phyloP scores from a whole-genome alignment of 1,140 invertebrate genomes.

The Bombus huntii region DNA sequence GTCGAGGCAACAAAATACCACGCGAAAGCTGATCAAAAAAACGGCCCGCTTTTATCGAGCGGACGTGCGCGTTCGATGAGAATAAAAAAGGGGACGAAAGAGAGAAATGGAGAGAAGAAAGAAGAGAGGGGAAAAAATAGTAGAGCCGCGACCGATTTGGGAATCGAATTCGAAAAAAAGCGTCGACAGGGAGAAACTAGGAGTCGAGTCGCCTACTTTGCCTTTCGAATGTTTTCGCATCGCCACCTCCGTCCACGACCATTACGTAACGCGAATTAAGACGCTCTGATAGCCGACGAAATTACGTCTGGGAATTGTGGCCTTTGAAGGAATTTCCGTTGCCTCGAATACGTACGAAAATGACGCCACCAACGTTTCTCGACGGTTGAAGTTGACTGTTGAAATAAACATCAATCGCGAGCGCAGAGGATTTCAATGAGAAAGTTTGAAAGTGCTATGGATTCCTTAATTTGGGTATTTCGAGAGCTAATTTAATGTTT shows the following conservation, averaged over 20 bases:
- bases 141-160: neutral
- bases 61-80: slow-evolving; percentile 6
- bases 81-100: neutral
- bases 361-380: neutral
- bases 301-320: slow-evolving; percentile 54
- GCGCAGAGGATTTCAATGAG: neutral
- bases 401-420: neutral
- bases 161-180: slow-evolving; percentile 16
- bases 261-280: slow-evolving; percentile 58
- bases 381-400: neutral
- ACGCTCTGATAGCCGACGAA: slow-evolving; percentile 46
- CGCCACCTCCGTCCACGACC: slow-evolving; percentile 14
- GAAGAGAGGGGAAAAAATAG: neutral
- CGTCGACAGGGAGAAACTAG: neutral
- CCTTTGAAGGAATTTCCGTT: slow-evolving; percentile 46
- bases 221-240: slow-evolving; percentile 10
- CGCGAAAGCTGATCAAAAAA: slow-evolving; percentile 47
- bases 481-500: too few species aligned
- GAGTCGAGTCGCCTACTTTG: slow-evolving; percentile 7
- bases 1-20: slow-evolving; percentile 43
- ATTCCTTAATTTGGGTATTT: too few species aligned
- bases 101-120: neutral
- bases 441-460: neutral
- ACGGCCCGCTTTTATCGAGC: slow-evolving; percentile 22
- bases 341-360: neutral